Conservation (phyloP, 2,113 vertebrate species). For the Arizona elegans region DNA sequence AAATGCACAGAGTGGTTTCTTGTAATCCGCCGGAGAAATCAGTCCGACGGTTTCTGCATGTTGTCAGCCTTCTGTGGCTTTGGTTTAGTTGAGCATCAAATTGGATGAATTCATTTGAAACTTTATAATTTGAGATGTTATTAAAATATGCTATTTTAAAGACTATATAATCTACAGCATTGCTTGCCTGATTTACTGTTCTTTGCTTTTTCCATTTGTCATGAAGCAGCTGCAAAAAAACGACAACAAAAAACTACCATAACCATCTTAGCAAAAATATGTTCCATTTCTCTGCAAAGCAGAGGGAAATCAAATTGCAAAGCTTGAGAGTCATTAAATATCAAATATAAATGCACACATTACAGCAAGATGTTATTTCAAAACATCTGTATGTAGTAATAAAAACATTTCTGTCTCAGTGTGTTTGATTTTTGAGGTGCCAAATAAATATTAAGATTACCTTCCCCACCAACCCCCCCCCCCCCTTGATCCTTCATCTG, state of each 20-base stretch:
- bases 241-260: constrained; percentile 23
- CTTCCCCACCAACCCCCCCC: constrained; percentile 35
- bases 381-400: constrained; percentile 66
- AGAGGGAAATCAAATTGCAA: constrained; percentile 71
- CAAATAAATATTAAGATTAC: constrained; percentile 69
- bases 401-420: constrained; percentile 69
- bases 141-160: constrained; percentile 61
- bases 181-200: constrained; percentile 58
- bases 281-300: constrained; percentile 59
- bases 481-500: constrained; percentile 71
- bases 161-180: constrained; percentile 40
- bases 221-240: constrained; percentile 57
- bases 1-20: constrained; percentile 17
- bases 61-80: constrained; percentile 31
- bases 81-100: constrained; percentile 41
- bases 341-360: constrained; percentile 75
- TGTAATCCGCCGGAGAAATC: neutral
- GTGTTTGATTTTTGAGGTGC: constrained; percentile 70
- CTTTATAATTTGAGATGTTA: constrained; percentile 52
- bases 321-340: constrained; percentile 74
- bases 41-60: neutral
- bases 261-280: constrained; percentile 58
- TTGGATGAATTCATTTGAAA: constrained; percentile 51
- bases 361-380: constrained; percentile 70
- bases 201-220: constrained; percentile 42